phyloP scores from a whole-genome alignment of 2,113 vertebrate species.

The Callionymus lyra region DNA sequence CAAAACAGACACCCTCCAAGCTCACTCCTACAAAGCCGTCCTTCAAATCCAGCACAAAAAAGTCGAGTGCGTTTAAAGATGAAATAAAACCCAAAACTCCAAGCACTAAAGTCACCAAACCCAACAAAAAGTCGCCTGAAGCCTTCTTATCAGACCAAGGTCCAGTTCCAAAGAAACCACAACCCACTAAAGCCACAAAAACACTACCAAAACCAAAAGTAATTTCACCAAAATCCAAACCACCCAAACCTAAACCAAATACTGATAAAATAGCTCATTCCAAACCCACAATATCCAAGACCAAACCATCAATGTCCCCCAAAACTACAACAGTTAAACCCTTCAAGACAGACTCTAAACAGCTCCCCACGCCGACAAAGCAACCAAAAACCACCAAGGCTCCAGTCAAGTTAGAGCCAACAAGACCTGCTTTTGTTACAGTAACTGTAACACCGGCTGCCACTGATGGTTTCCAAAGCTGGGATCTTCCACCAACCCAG shows the following conservation, averaged over 20 bases:
- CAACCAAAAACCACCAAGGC: conserved; percentile 34
- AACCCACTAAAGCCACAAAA: conserved; percentile 42
- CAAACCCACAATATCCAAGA: conserved; percentile 38
- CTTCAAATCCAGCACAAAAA: conserved; percentile 24
- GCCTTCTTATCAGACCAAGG: conserved; percentile 25
- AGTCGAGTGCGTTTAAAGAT: conserved; percentile 16
- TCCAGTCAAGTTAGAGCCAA: conserved; percentile 38
- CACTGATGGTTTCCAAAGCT: conserved; percentile 69
- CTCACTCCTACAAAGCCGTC: conserved; percentile 37
- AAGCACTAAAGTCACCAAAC: conserved; percentile 32
- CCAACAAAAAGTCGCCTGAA: conserved; percentile 36
- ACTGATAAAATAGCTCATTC: conserved; percentile 34
- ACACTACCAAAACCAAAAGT: conserved; percentile 38
- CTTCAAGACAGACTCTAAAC: conserved; percentile 32
- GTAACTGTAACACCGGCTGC: conserved; percentile 66
- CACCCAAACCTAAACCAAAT: conserved; percentile 37
- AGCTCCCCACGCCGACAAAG: conserved; percentile 40
- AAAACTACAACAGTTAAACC: conserved; percentile 42
- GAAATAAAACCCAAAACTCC: conserved; percentile 36
- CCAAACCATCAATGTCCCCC: conserved; percentile 39
- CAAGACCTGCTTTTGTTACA: conserved; percentile 44
- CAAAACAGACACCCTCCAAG: conserved; percentile 40
- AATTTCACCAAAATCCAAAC: conserved; percentile 43
- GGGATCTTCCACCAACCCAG: conserved; percentile 69
- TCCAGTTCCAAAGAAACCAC: conserved; percentile 39